phyloP scores from a whole-genome alignment of 1,140 invertebrate genomes.

The Drosophila tristis region DNA sequence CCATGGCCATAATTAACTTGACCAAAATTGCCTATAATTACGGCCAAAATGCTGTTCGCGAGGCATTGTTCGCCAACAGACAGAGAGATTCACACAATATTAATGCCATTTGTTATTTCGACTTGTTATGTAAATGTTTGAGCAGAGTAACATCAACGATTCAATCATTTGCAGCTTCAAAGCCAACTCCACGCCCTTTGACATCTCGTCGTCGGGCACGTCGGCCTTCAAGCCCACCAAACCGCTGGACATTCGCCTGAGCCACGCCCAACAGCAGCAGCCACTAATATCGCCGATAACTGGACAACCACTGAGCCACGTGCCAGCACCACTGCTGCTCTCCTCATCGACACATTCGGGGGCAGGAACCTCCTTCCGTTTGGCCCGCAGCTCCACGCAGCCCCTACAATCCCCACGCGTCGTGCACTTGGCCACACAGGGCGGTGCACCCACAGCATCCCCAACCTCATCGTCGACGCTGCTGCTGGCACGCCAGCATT shows the following conservation, averaged over 20 bases:
- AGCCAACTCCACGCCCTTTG: slow-evolving; percentile 75
- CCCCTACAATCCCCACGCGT: slow-evolving; percentile 69
- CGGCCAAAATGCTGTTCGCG: slow-evolving; percentile 25
- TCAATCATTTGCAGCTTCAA: slow-evolving; percentile 64
- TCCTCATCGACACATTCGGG: slow-evolving; percentile 62
- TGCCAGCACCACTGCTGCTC: slow-evolving; percentile 60
- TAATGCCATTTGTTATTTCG: slow-evolving; percentile 24
- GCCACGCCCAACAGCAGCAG: slow-evolving; percentile 31
- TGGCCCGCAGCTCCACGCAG: slow-evolving; percentile 70
- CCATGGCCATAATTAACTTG: slow-evolving; percentile 40
- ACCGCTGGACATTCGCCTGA: slow-evolving; percentile 65
- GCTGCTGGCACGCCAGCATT: slow-evolving; percentile 49
- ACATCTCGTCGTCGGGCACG: slow-evolving; percentile 58
- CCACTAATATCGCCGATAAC: slow-evolving; percentile 68
- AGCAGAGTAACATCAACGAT: neutral
- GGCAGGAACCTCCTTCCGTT: slow-evolving; percentile 51
- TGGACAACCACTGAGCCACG: slow-evolving; percentile 67
- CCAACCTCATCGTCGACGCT: slow-evolving; percentile 4
- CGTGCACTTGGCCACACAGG: slow-evolving; percentile 49
- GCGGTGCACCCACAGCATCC: slow-evolving; percentile 1
- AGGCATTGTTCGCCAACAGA: slow-evolving; percentile 36
- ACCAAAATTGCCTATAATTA: slow-evolving; percentile 67
- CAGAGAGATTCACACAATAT: slow-evolving; percentile 28
- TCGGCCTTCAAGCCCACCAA: slow-evolving; percentile 80
- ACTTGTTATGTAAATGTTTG: slow-evolving; percentile 43